A percentile compares a stretch with the other conserved stretches of the same genome.
Conservation (phyloP, 2,113 vertebrate species). For the Nanger granti region DNA sequence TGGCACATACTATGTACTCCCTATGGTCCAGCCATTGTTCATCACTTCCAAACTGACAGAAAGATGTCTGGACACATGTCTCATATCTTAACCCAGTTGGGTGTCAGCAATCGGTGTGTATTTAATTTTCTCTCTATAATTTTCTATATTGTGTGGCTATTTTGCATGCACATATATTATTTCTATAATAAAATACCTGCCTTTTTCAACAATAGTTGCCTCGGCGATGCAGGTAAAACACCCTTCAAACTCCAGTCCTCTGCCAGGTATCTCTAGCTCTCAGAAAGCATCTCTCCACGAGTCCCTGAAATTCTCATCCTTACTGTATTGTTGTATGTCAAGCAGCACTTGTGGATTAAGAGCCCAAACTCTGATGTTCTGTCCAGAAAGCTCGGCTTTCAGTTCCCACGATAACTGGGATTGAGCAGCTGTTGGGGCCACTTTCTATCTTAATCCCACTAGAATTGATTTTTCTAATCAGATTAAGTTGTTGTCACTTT, state of each 20-base stretch:
- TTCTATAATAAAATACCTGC: not conserved
- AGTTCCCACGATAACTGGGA: not conserved
- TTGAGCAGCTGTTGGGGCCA: not conserved
- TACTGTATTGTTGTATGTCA: not conserved
- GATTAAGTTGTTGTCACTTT: constrained; percentile 31
- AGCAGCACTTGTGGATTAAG: not conserved
- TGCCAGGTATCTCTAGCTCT: not conserved
- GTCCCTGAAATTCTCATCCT: not conserved
- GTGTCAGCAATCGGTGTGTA: not conserved
- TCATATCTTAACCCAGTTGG: not conserved
- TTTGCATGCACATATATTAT: not conserved
- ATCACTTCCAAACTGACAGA: not conserved
- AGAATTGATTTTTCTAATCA: constrained; percentile 21
- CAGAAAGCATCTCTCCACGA: not conserved
- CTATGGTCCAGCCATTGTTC: not conserved
- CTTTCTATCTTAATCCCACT: constrained; percentile 10
- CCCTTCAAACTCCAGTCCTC: not conserved
- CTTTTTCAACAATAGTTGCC: not conserved
- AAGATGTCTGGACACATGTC: not conserved
- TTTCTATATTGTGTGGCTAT: not conserved
- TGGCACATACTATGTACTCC: not conserved
- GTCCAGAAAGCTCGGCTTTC: not conserved
- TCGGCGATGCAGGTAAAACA: not conserved
- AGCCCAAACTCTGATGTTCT: not conserved
- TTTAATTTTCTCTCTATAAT: not conserved